These are phyloP conservation scores for Decapterus maruadsi DNA, from an alignment of 2,797 vertebrate genomes.

Conservation along the genomic window DNA sequence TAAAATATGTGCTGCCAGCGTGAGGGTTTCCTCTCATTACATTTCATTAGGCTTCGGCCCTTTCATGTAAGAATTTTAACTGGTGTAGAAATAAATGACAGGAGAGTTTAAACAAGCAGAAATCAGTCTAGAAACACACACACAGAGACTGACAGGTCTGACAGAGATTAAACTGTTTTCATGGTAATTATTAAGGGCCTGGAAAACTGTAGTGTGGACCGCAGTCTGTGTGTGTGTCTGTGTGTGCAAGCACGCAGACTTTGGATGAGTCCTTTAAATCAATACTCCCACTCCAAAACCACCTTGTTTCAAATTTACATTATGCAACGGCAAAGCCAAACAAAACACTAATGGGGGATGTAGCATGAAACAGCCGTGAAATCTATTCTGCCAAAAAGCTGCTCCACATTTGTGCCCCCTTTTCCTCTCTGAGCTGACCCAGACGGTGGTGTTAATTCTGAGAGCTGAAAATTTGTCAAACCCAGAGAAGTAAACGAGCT, in stretches of 20 bases:
- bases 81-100: constrained; percentile 72
- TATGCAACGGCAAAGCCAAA: constrained; percentile 79
- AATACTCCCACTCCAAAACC: constrained; percentile 78
- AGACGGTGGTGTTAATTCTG: constrained; percentile 63
- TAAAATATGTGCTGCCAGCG: constrained; percentile 38
- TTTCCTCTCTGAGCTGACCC: constrained; percentile 56
- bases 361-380: constrained; percentile 87
- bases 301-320: constrained; percentile 82
- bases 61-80: constrained; percentile 70
- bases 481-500: constrained; percentile 29
- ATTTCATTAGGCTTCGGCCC: constrained; percentile 65
- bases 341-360: constrained; percentile 83
- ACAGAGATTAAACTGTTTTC: constrained; percentile 82
- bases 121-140: constrained; percentile 69
- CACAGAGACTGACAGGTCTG: constrained; percentile 63
- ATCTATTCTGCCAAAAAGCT: constrained; percentile 74
- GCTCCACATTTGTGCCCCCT: constrained; percentile 58
- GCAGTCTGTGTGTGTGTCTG: constrained; percentile 59
- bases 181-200: constrained; percentile 73
- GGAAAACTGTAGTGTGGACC: constrained; percentile 63
- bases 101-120: constrained; percentile 78
- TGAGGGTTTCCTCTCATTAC: constrained; percentile 66
- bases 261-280: constrained; percentile 80
- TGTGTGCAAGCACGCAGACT: constrained; percentile 66
- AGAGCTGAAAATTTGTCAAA: constrained; percentile 48